Percentiles rank a stretch among this genome's conserved stretches.
These are phyloP conservation scores for Pelagia noctiluca DNA, from an alignment of 30 jellyfish, hydroid and myxozoan genomes.

Conservation along the genomic window DNA sequence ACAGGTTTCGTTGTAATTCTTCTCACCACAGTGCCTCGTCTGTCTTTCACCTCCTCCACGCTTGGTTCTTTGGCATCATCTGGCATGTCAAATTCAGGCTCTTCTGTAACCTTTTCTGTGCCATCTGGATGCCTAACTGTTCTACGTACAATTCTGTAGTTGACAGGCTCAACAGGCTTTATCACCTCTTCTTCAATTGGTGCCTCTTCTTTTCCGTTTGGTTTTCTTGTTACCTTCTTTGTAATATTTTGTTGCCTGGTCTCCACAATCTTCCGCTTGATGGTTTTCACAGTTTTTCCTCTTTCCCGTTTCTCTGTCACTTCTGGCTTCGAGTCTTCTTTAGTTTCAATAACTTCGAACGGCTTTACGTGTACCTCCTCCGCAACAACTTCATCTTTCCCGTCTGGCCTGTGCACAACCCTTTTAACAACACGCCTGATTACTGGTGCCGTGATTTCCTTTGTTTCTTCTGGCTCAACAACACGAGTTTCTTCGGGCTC, in stretches of 20 bases:
- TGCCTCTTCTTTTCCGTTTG: neutral
- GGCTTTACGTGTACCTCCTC: neutral
- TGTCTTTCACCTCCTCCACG: neutral
- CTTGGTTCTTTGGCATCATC: neutral
- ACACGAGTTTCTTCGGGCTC: neutral
- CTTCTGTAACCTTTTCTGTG: neutral
- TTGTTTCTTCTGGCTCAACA: conserved; percentile 5
- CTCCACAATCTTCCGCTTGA: neutral
- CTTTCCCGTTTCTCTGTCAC: neutral
- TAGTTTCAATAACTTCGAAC: neutral
- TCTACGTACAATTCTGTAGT: neutral
- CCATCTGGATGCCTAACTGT: neutral
- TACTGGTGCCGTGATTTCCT: neutral
- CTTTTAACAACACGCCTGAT: neutral
- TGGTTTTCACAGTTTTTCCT: neutral
- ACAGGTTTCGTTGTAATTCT: neutral
- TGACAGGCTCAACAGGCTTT: neutral
- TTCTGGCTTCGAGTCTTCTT: neutral
- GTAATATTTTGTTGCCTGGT: neutral
- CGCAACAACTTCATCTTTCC: neutral
- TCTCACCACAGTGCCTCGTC: conserved; percentile 1
- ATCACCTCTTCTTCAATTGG: neutral
- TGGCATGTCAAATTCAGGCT: neutral
- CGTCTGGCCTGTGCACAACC: neutral
- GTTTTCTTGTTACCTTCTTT: neutral